phyloP scores from a whole-genome alignment of 2,797 vertebrate species.

The Anableps anableps region DNA sequence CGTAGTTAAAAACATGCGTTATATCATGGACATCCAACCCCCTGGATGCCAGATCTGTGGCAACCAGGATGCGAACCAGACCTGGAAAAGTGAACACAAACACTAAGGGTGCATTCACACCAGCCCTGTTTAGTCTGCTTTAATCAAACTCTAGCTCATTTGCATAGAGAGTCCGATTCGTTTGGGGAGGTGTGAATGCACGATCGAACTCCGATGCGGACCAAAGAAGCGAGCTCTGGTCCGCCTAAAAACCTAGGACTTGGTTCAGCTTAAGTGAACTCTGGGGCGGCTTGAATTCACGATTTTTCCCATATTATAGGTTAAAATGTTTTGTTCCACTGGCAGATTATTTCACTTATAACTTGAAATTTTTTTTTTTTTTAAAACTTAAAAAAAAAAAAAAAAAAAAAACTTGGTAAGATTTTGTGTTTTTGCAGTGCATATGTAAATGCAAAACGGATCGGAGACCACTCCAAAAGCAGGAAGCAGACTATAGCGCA shows the following conservation, averaged over 20 bases:
- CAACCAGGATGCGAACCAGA: slow-evolving; percentile 91
- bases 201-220: background rate
- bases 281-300: background rate
- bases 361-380: no score
- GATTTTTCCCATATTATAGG: no score
- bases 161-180: no score
- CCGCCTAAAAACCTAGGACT: no score
- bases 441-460: background rate
- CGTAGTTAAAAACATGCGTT: slow-evolving; percentile 94
- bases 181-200: background rate
- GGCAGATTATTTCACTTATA: no score
- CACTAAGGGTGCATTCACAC: background rate
- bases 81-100: slow-evolving; percentile 72
- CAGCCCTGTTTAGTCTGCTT: background rate
- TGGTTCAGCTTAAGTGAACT: no score
- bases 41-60: slow-evolving; percentile 94
- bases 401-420: no score
- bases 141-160: background rate
- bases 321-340: no score
- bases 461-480: background rate
- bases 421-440: no score
- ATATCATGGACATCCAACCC: slow-evolving; percentile 94
- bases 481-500: background rate
- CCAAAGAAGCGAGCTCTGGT: no score
- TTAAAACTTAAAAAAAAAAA: no score